Evolutionary conservation across 2,113 vertebrate genomes (phyloP).

Genomic region (Amblyopsis rosae): DNA sequence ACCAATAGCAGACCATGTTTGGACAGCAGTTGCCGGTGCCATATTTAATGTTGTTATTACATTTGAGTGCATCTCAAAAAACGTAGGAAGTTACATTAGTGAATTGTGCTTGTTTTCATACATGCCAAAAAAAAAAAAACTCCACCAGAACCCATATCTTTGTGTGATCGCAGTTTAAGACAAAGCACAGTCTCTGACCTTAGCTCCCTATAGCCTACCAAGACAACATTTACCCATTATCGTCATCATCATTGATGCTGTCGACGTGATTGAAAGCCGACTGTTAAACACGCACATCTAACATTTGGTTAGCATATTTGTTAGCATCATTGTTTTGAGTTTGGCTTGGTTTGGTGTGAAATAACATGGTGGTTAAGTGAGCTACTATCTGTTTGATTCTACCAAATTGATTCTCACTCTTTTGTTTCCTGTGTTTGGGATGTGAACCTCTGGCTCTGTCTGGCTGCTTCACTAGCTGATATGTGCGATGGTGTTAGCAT

Average conservation of each 20-base stretch:
- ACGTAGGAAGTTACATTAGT: slow-evolving; percentile 18
- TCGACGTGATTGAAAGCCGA: background rate
- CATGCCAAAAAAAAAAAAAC: background rate
- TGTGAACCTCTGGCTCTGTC: slow-evolving; percentile 46
- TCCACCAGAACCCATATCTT: no score
- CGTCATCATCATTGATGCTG: background rate
- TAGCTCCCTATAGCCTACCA: no score
- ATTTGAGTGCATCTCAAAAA: slow-evolving; percentile 43
- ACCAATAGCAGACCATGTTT: slow-evolving; percentile 45
- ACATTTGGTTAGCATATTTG: background rate
- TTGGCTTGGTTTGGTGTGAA: background rate
- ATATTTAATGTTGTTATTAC: slow-evolving; percentile 49
- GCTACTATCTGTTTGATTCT: background rate
- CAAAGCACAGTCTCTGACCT: no score
- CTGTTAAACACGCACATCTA: background rate
- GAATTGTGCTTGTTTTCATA: slow-evolving; percentile 6
- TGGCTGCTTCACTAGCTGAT: slow-evolving; percentile 39
- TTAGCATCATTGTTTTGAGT: background rate
- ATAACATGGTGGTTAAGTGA: background rate
- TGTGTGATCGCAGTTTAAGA: no score
- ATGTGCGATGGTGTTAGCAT: slow-evolving; percentile 53
- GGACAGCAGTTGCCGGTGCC: slow-evolving; percentile 52
- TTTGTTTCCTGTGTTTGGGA: slow-evolving; percentile 9
- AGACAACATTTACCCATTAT: no score
- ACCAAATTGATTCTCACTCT: background rate